A percentile compares a stretch with the other conserved stretches of the same genome.
These are phyloP conservation scores for Melipona bicolor DNA, from an alignment of 2,888 invertebrate species.

Conservation along the genomic window DNA sequence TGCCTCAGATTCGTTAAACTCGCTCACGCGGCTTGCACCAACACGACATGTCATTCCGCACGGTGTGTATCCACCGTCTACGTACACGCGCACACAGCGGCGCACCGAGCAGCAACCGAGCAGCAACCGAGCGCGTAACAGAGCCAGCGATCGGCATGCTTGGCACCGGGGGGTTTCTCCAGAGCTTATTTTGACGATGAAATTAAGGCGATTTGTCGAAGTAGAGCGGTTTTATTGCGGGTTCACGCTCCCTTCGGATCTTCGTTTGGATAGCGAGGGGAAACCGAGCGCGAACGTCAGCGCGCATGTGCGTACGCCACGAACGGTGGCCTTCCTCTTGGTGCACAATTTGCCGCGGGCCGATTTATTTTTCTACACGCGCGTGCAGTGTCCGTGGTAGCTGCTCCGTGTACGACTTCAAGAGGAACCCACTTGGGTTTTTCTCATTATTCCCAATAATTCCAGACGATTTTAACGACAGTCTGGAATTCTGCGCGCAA, in stretches of 20 bases:
- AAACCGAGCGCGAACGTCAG: neutral
- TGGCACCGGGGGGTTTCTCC: conserved; percentile 41
- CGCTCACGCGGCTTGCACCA: conserved; percentile 50
- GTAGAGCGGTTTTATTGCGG: conserved; percentile 49
- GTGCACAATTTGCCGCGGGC: neutral
- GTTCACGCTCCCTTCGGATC: conserved; percentile 46
- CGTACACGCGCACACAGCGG: neutral
- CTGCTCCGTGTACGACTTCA: neutral
- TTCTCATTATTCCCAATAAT: conserved; percentile 6
- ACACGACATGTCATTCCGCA: conserved; percentile 32
- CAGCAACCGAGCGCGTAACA: conserved; percentile 2
- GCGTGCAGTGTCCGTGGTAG: neutral
- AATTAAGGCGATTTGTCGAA: conserved; percentile 56
- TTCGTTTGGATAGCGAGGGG: neutral
- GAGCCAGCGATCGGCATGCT: conserved; percentile 40
- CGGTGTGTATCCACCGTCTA: neutral
- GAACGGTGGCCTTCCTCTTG: conserved; percentile 1
- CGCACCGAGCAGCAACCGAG: neutral
- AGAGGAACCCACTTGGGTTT: neutral
- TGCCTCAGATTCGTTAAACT: conserved; percentile 62
- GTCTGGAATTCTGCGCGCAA: no score
- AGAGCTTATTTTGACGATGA: conserved; percentile 51
- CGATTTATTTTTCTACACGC: conserved; percentile 26
- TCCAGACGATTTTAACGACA: neutral
- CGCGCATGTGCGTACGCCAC: neutral